phyloP scores from a whole-genome alignment of 2,888 invertebrate species.

The Serrognathus titanus region DNA sequence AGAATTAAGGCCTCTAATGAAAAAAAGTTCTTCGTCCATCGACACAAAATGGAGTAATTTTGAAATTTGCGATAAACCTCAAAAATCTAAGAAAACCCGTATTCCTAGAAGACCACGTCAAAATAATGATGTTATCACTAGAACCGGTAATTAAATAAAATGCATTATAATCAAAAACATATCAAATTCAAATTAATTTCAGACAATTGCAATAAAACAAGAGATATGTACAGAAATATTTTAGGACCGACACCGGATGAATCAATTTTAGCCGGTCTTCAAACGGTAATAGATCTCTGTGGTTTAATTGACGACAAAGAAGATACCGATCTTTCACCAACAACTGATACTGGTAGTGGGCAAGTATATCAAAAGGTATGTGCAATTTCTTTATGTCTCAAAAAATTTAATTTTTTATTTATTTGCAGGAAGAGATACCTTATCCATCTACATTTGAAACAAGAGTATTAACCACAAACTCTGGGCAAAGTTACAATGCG shows the following conservation, averaged over 20 bases:
- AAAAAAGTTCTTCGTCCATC: neutral
- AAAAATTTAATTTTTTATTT: too few species aligned
- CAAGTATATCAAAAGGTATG: too few species aligned
- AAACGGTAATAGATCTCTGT: constrained; percentile 33
- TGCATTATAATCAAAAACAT: neutral
- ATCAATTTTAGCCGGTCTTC: constrained; percentile 38
- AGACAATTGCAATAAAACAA: constrained; percentile 9
- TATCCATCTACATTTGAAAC: too few species aligned
- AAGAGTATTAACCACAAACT: too few species aligned
- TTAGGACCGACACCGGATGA: constrained; percentile 42
- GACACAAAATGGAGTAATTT: neutral
- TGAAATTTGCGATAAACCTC: neutral
- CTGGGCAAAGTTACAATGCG: too few species aligned
- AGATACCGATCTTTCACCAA: too few species aligned
- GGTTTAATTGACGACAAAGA: constrained; percentile 8
- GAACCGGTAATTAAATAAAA: neutral
- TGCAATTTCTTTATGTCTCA: too few species aligned
- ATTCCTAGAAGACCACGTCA: neutral
- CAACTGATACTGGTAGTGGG: too few species aligned
- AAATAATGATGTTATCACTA: neutral
- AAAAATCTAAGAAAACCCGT: neutral
- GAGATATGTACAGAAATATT: constrained; percentile 22
- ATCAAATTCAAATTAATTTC: constrained; percentile 3
- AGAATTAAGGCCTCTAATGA: constrained; percentile 13
- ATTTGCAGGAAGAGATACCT: too few species aligned